phyloP scores from a whole-genome alignment of 2,113 vertebrate species.

The Rhynchomys soricoides region DNA sequence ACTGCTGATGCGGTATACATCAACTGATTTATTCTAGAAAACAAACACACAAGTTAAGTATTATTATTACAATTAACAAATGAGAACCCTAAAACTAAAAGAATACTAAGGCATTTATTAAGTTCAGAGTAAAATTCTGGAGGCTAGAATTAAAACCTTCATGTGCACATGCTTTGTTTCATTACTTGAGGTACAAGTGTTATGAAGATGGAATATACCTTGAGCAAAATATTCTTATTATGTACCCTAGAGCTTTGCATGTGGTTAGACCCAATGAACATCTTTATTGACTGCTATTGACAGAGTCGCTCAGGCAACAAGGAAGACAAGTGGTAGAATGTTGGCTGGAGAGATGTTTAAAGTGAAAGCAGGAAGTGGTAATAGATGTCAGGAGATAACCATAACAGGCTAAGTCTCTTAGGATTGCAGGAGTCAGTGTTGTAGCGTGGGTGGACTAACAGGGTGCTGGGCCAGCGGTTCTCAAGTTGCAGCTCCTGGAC shows the following conservation, averaged over 20 bases:
- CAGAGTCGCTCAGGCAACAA: background rate
- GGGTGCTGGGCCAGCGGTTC: background rate
- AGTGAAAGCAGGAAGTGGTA: background rate
- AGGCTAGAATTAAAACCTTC: background rate
- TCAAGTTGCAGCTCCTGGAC: background rate
- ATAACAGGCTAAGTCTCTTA: background rate
- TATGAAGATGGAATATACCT: background rate
- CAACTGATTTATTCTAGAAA: conserved; percentile 29
- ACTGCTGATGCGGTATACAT: background rate
- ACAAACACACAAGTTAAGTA: background rate
- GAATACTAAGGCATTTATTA: background rate
- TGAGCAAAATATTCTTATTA: background rate
- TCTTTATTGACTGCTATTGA: background rate
- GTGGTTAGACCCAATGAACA: background rate
- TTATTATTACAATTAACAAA: conserved; percentile 21
- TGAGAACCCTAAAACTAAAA: background rate
- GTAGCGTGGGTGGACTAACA: background rate
- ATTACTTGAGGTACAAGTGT: background rate
- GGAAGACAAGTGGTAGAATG: background rate
- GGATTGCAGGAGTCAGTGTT: background rate
- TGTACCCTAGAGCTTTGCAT: background rate
- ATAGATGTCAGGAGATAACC: background rate
- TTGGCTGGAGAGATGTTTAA: background rate
- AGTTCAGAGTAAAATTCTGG: background rate
- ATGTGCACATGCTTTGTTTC: background rate